These are phyloP conservation scores for Paedocypris sp. DNA, from an alignment of 2,113 vertebrate species.

Conservation along the genomic window DNA sequence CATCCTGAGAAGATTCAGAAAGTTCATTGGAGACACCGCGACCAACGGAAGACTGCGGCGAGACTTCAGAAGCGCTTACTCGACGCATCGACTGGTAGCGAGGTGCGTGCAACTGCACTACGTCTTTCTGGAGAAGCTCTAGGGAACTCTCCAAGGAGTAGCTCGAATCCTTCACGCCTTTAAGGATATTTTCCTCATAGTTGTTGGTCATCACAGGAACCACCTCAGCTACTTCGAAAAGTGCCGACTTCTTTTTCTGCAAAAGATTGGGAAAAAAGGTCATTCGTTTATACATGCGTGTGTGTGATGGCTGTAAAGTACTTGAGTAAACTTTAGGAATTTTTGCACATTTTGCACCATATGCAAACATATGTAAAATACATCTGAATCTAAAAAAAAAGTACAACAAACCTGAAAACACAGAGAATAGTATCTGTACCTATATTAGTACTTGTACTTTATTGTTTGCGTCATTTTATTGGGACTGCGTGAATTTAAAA, in stretches of 20 bases:
- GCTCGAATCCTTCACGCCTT: slow-evolving; percentile 91
- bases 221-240: slow-evolving; percentile 99
- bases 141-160: slow-evolving; percentile 97
- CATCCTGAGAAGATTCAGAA: slow-evolving; percentile 63
- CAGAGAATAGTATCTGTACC: too few species aligned
- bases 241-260: slow-evolving; percentile 96
- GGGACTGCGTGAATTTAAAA: too few species aligned
- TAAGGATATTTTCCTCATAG: slow-evolving; percentile 98
- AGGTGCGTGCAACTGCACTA: slow-evolving; percentile 96
- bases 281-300: too few species aligned
- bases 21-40: not conserved
- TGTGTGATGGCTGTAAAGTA: too few species aligned
- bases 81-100: slow-evolving; percentile 99
- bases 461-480: too few species aligned
- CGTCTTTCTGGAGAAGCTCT: slow-evolving; percentile 96
- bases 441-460: too few species aligned
- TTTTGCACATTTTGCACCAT: too few species aligned
- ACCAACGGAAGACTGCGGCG: not conserved
- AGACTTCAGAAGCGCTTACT: slow-evolving; percentile 55
- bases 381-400: too few species aligned
- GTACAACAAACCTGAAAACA: too few species aligned
- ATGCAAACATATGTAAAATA: too few species aligned
- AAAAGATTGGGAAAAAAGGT: not conserved
- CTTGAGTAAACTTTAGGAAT: too few species aligned
- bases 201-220: slow-evolving; percentile 99